Evolutionary conservation across 2,888 invertebrate genomes (phyloP).

Genomic region (Sylvicola cinctus): DNA sequence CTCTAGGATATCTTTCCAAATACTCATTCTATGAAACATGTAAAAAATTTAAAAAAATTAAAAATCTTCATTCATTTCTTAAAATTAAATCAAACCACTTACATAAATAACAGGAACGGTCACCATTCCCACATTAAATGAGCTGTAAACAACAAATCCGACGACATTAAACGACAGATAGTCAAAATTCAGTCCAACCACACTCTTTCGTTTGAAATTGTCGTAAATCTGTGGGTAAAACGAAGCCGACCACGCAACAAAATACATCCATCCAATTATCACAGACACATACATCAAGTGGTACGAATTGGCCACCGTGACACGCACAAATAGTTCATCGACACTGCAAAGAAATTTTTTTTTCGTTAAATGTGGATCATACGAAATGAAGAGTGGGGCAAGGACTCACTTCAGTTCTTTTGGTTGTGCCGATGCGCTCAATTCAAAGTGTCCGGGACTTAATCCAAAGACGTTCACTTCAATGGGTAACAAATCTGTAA

Average conservation of each 20-base stretch:
- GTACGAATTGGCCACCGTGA: conserved; percentile 52
- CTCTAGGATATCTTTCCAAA: conserved; percentile 55
- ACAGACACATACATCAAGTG: conserved; percentile 48
- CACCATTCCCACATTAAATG: conserved; percentile 82
- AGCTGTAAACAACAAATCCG: conserved; percentile 78
- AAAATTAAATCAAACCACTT: conserved; percentile 11
- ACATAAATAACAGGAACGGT: conserved; percentile 65
- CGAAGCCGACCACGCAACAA: conserved; percentile 92
- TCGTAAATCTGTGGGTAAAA: conserved; percentile 94
- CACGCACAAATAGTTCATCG: conserved; percentile 45
- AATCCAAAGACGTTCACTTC: conserved; percentile 39
- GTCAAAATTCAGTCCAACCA: conserved; percentile 92
- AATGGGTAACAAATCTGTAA: conserved; percentile 19
- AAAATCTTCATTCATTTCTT: neutral
- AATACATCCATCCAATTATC: conserved; percentile 96
- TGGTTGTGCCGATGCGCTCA: conserved; percentile 37
- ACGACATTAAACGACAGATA: conserved; percentile 77
- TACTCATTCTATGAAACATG: conserved; percentile 46
- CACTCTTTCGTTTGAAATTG: conserved; percentile 84
- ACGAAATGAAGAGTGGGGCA: too few relatives aligned
- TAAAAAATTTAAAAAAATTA: conserved; percentile 1
- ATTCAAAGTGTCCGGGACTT: conserved; percentile 43
- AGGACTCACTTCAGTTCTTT: too few relatives aligned
- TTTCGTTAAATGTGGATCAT: neutral
- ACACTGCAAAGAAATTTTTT: conserved; percentile 28